Evolutionary conservation across 2,888 invertebrate species (phyloP), one percentile per base, ranked within the genome.

Genomic region (Troilus luridus): DNA sequence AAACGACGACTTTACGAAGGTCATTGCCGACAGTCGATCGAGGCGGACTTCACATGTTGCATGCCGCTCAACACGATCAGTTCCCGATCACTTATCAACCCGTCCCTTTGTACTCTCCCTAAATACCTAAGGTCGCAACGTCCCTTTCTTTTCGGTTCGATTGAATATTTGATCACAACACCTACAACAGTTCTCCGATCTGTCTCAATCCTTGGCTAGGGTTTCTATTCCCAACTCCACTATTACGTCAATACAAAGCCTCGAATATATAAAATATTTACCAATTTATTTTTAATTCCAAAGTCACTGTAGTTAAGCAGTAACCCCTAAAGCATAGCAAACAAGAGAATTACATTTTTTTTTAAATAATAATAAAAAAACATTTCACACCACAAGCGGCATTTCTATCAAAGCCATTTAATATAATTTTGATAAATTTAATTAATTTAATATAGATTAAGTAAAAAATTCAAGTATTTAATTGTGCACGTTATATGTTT

Each of bases 1-100:
- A 19, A 77, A 77, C 19, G 9, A 19, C 1, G 27, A 77, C 41
- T 1, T n/a, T 5, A 10, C 56, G 56, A 85, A 85, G 85, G 85
- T 85, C 85, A 85, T 56, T 85, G 56, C 54, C 81, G n/a, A 7
- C 85, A 21, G 56, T 58, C 56, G 85, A 85, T 85, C 21, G 85
- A 0, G 19, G 14, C 1, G 54, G 85, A 56, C 27, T 56, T 56
- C n/a, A 56, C 56, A n/a, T 85, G 85, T 85, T 85, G 85, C 85
- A 85, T 85, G 72, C 41, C 72, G 27, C 19, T 19, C 6, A 10
- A 27, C 72, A 72, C 0, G 17, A 77, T 19, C 27, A 41, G 27
- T 7, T 27, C 67, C 7, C 27, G 6, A 67, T 67, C 67, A 27
- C 24, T 67, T 67, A 67, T 67, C 67, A 67, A 67, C 41, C 72